These are phyloP conservation scores for Microtus agrestis DNA, from an alignment of 2,797 vertebrate species.

Conservation along the genomic window DNA sequence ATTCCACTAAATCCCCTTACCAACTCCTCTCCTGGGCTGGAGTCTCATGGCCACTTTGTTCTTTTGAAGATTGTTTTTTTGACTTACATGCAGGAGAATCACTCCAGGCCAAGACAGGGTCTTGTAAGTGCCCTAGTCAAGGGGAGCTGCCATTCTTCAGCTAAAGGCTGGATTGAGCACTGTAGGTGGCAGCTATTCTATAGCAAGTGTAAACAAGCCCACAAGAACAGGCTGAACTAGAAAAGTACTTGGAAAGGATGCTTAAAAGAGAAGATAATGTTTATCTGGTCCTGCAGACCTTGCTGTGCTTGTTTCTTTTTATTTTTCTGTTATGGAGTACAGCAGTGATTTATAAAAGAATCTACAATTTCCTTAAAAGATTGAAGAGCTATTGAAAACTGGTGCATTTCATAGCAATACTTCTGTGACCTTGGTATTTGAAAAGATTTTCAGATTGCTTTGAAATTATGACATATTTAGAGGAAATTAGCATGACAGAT, in stretches of 20 bases:
- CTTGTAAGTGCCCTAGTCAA: conserved; percentile 15
- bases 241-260: background rate
- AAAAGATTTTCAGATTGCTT: background rate
- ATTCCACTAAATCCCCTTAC: conserved; percentile 69
- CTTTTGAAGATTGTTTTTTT: conserved; percentile 77
- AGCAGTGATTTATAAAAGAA: conserved; percentile 40
- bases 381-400: background rate
- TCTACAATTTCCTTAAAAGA: background rate
- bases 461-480: background rate
- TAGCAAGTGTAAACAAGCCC: conserved; percentile 46
- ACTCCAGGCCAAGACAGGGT: conserved; percentile 64
- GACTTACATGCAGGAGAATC: conserved; percentile 53
- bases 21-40: conserved; percentile 51
- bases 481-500: background rate
- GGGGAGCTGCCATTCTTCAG: background rate
- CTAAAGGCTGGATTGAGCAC: background rate
- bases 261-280: background rate
- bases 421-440: background rate
- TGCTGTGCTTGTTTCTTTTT: background rate
- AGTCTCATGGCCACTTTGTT: conserved; percentile 63
- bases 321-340: background rate
- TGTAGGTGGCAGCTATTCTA: conserved; percentile 1
- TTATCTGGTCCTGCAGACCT: background rate
- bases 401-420: background rate
- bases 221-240: background rate